Percentiles rank a stretch among this genome's conserved stretches.
Evolutionary conservation across 2,888 invertebrate genomes (phyloP).

Genomic region (Andrena minutula): DNA sequence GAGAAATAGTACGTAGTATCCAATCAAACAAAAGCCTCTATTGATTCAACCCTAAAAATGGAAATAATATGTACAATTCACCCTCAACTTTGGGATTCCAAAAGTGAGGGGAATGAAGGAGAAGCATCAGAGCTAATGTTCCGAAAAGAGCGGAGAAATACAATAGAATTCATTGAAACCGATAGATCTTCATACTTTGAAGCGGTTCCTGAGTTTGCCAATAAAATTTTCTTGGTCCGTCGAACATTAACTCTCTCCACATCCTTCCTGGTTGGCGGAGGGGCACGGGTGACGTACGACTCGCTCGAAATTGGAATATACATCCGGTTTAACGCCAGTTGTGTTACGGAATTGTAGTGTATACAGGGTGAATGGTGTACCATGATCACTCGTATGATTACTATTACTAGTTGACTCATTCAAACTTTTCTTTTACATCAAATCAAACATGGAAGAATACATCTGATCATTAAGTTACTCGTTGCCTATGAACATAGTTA

Average conservation of each 20-base stretch:
- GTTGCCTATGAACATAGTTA: too few species aligned
- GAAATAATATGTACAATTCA: constrained; percentile 19
- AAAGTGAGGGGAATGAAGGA: constrained; percentile 2
- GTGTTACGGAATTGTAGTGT: neutral
- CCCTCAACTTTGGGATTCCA: neutral
- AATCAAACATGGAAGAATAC: too few species aligned
- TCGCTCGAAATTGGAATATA: constrained; percentile 30
- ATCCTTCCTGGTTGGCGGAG: constrained; percentile 15
- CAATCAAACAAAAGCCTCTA: neutral
- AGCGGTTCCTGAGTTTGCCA: constrained; percentile 50
- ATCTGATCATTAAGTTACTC: too few species aligned
- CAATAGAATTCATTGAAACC: constrained; percentile 46
- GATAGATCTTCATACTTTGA: constrained; percentile 52
- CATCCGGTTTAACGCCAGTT: constrained; percentile 22
- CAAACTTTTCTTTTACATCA: too few species aligned
- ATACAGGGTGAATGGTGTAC: neutral
- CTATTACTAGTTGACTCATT: neutral
- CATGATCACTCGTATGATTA: neutral
- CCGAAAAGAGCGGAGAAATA: constrained; percentile 48
- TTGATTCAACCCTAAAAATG: constrained; percentile 2
- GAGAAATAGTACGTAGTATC: too few species aligned
- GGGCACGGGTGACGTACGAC: constrained; percentile 21
- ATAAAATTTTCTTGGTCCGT: constrained; percentile 63
- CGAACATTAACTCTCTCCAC: constrained; percentile 50
- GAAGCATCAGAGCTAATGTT: constrained; percentile 58